Conservation (phyloP, 2,797 vertebrate species). For the Furcifer pardalis region DNA sequence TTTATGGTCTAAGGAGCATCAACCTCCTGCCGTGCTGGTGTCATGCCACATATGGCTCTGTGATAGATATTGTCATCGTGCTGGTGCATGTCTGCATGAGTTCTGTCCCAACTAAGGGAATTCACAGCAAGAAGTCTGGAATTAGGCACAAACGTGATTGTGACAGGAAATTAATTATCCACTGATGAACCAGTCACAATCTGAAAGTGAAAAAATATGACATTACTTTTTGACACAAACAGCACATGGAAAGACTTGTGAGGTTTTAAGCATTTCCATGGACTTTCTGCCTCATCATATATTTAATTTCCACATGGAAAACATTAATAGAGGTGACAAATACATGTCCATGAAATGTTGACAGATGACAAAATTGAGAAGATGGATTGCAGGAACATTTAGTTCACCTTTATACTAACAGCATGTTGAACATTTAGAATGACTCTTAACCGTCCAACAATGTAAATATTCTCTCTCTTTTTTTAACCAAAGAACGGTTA, state of each 20-base stretch:
- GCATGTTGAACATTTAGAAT: neutral
- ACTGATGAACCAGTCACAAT: conserved; percentile 24
- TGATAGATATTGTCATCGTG: conserved; percentile 34
- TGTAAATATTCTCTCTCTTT: neutral
- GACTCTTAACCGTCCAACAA: neutral
- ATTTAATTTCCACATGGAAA: conserved; percentile 8
- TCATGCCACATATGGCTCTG: conserved; percentile 17
- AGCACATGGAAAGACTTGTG: conserved; percentile 6
- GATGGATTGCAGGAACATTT: neutral
- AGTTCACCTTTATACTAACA: neutral
- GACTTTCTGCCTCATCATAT: neutral
- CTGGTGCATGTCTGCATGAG: conserved; percentile 16
- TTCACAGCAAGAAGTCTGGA: conserved; percentile 23
- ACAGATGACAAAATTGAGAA: neutral
- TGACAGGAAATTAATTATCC: conserved; percentile 40
- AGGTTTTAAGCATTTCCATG: neutral
- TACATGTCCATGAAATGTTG: neutral
- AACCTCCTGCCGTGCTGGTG: conserved; percentile 2
- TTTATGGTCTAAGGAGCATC: conserved; percentile 38
- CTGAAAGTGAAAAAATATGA: neutral
- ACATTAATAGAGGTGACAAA: conserved; percentile 19
- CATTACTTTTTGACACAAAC: conserved; percentile 18
- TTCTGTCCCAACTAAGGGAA: conserved; percentile 34
- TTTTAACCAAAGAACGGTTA: neutral
- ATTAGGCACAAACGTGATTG: conserved; percentile 27